A percentile compares a stretch with the other conserved stretches of the same genome.
Evolutionary conservation across 2,797 vertebrate genomes (phyloP).

Genomic region (Scolopax bukidnonensis): DNA sequence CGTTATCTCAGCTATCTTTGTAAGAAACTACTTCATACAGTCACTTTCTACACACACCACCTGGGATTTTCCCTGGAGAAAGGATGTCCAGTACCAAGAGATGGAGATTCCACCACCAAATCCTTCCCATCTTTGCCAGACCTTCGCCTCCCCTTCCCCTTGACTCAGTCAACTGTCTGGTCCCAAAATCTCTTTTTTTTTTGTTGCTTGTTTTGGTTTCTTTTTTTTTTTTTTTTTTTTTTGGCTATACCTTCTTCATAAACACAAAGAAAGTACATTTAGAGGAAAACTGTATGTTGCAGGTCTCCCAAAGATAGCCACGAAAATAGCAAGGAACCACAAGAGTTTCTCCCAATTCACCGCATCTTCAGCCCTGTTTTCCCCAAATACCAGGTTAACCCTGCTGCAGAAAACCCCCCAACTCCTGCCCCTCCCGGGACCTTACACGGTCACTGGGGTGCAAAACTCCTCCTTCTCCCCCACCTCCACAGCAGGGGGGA

Average conservation of each 20-base stretch:
- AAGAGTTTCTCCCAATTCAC: background rate
- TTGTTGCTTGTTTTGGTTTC: background rate
- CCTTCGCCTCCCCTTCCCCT: background rate
- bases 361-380: background rate
- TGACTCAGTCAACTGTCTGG: slow-evolving; percentile 3
- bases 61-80: background rate
- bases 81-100: background rate
- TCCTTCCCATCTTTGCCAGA: background rate
- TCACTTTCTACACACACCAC: background rate
- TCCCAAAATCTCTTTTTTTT: background rate
- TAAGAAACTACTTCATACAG: slow-evolving; percentile 60
- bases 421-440: background rate
- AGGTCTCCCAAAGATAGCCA: slow-evolving; percentile 66
- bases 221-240: background rate
- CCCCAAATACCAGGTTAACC: background rate
- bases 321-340: slow-evolving; percentile 43
- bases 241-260: background rate
- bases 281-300: slow-evolving; percentile 4
- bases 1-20: slow-evolving; percentile 63
- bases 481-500: background rate
- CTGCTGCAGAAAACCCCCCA: background rate
- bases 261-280: background rate
- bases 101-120: background rate
- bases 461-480: background rate
- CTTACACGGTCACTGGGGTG: background rate